Conservation (phyloP, 2,113 vertebrate species). For the Choloepus hoffmanni region DNA sequence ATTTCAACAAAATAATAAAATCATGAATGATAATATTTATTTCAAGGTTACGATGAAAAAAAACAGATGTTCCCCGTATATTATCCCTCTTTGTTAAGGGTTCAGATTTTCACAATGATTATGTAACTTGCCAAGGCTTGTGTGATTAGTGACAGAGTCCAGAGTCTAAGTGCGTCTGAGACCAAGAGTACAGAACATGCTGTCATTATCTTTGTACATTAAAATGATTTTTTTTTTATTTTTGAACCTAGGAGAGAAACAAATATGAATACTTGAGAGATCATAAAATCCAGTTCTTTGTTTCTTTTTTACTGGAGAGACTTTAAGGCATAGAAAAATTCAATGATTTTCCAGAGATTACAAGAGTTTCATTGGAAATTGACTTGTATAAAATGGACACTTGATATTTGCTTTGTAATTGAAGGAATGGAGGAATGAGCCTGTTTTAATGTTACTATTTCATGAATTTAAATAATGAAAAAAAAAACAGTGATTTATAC, state of each 20-base stretch:
- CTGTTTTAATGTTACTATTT: background rate
- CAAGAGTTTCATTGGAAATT: background rate
- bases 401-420: background rate
- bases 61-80: background rate
- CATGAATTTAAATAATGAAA: background rate
- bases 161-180: background rate
- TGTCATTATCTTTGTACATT: background rate
- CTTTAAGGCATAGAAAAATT: background rate
- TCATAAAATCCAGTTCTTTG: background rate
- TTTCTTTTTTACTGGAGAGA: background rate
- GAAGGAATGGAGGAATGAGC: background rate
- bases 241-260: background rate
- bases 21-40: background rate
- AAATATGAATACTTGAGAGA: background rate
- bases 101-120: slow-evolving; percentile 44
- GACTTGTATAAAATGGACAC: background rate
- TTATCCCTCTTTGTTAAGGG: background rate
- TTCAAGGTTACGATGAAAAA: background rate
- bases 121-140: background rate
- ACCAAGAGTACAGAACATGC: background rate
- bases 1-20: background rate
- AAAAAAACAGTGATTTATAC: background rate
- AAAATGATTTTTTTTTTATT: background rate
- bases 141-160: background rate
- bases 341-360: background rate